Evolutionary conservation across 1,140 invertebrate species (phyloP).

Genomic region (Episyrphus balteatus): DNA sequence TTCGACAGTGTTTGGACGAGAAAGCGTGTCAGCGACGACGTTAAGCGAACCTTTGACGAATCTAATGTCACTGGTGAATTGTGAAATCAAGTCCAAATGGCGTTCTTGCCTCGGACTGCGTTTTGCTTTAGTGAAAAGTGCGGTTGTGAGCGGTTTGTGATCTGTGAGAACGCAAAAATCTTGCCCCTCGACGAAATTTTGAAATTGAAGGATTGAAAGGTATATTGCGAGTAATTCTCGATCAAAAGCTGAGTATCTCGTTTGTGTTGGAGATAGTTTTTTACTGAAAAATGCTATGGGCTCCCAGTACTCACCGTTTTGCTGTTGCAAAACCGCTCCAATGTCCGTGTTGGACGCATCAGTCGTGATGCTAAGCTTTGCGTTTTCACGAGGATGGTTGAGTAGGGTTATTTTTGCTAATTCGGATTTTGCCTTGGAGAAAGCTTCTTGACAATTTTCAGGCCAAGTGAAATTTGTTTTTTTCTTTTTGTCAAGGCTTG

Average conservation of each 20-base stretch:
- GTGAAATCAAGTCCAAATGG: constrained; percentile 33
- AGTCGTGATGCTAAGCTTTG: too few relatives aligned
- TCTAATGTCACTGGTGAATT: constrained; percentile 30
- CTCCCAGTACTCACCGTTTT: too few relatives aligned
- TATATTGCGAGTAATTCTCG: constrained; percentile 28
- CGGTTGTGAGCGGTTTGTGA: constrained; percentile 33
- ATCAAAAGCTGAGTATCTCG: constrained; percentile 19
- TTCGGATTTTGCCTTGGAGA: constrained; percentile 11
- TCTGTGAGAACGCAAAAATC: constrained; percentile 31
- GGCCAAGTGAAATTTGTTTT: constrained; percentile 14
- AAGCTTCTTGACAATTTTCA: constrained; percentile 19
- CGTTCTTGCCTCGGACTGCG: constrained; percentile 14
- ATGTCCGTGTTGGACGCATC: constrained; percentile 11
- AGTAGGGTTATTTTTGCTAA: constrained; percentile 2
- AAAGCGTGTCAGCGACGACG: constrained; percentile 24
- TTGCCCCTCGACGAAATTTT: constrained; percentile 27
- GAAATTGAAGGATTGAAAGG: constrained; percentile 10
- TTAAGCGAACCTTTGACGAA: constrained; percentile 31
- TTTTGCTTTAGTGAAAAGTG: constrained; percentile 22
- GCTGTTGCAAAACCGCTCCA: constrained; percentile 19
- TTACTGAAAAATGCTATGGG: neutral
- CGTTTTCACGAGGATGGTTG: constrained; percentile 19
- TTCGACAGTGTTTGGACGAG: constrained; percentile 15
- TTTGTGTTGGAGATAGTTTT: neutral
- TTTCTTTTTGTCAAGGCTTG: constrained; percentile 16